A percentile compares a stretch with the other conserved stretches of the same genome.
Evolutionary conservation across 2,888 invertebrate species (phyloP).

Genomic region (Drosophila putrida): DNA sequence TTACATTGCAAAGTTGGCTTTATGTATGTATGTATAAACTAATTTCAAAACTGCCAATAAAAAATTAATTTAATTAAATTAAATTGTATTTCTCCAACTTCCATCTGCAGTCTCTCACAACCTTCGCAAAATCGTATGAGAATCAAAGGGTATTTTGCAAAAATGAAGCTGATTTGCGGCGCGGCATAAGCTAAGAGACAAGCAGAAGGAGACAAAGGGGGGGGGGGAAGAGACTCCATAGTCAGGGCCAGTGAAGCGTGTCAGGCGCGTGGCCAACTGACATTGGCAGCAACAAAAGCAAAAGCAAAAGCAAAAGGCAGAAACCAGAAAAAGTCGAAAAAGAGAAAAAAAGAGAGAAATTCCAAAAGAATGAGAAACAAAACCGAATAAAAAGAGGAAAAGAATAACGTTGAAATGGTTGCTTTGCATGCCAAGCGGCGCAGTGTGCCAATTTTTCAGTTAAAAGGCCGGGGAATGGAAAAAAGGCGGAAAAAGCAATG

Average conservation of each 20-base stretch:
- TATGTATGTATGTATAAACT: too few species aligned
- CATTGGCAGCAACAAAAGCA: conserved; percentile 66
- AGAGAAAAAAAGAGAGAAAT: neutral
- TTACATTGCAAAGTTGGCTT: too few species aligned
- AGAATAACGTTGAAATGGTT: conserved; percentile 65
- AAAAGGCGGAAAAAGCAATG: conserved; percentile 55
- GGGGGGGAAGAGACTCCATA: neutral
- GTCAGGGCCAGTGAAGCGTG: conserved; percentile 62
- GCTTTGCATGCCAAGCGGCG: conserved; percentile 76
- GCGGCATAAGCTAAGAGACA: conserved; percentile 32
- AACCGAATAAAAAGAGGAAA: conserved; percentile 16
- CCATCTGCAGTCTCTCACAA: neutral
- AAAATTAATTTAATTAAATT: too few species aligned
- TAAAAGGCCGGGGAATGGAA: conserved; percentile 60
- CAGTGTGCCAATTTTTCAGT: conserved; percentile 78
- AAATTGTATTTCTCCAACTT: neutral
- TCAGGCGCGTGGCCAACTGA: conserved; percentile 76
- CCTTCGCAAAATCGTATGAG: too few species aligned
- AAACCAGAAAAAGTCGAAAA: conserved; percentile 21
- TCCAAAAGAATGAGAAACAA: conserved; percentile 16
- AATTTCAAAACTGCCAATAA: too few species aligned
- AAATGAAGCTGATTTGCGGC: conserved; percentile 66
- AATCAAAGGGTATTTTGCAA: conserved; percentile 14
- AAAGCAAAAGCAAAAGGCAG: conserved; percentile 51
- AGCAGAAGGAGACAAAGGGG: neutral